Base-by-base conservation (phyloP, 37 sponge, comb jelly and placozoan genomes). In the Aplysina aerophoba region DNA sequence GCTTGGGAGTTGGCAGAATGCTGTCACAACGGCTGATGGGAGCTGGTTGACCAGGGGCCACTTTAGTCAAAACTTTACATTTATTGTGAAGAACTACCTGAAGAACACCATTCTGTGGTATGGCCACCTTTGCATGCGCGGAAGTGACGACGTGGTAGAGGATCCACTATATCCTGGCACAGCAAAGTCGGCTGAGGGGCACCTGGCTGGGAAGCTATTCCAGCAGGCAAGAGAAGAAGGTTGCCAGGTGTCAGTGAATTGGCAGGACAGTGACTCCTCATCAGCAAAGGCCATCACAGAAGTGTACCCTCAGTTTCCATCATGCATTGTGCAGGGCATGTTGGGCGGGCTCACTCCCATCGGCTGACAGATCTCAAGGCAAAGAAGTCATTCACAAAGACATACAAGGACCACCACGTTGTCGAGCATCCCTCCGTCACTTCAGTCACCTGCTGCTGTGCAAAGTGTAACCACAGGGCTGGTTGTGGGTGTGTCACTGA, bases 271-370 rank as follows among this genome's bases (percentile, higher is more conserved):
- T 24, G 86, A 86, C 34, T 86, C 86, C 25, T 62, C 28, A 6
- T 36, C 80, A 4, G 65, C 53, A 15, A n/a, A 78, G 64, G 25
- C 12, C 79, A 27, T 86, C 15, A 21, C 55, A n/a, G 14, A 60
- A 0, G 34, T 39, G 22, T 86, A 65, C 25, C 80, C 85, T 61
- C 59, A 2, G 79, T 80, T 4, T 0, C 17, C 38, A 31, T 81
- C 22, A 89, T 85, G 86, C 14, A n/a, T 15, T 89, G 90, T 67
- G 89, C 78, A 35, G 89, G 89, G 0, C 89, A 89, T 33, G 59
- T 41, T 16, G 72, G 60, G 0, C 58, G 89, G 33, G 69, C 85
- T 17, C 89, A 89, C 15, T 8, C 27, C 0, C 65, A 84, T 25
- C 28, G 16, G 15, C 56, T 84, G 19, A 84, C n/a, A 4, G 35